Base-by-base conservation (phyloP, 2,888 invertebrate genomes). In the Chymomyza procnemis region DNA sequence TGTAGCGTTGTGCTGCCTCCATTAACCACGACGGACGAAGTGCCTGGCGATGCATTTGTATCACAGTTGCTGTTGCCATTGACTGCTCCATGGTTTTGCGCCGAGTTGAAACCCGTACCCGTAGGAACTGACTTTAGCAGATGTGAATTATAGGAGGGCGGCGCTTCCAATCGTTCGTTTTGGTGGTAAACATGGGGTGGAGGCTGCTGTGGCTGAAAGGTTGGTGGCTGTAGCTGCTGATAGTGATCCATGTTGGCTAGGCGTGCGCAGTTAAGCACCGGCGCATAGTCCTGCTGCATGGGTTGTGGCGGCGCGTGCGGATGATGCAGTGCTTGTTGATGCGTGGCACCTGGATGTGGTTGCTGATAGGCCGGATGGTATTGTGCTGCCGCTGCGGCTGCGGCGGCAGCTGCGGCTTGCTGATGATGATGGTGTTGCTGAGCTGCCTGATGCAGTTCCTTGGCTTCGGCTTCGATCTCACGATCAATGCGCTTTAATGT, bases 401-500 rank as follows among this genome's bases (percentile, higher is more conserved):
- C 78, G 34, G 80, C 79, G 9, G 83, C 82, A 2, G 87, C 87
- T 1, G 79, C 80, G 21, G 81, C 77, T 71, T 87, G 85, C 58
- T 88, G 87, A 4, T 88, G 88, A n/a, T 87, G 87, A 4, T 88
- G 88, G 14, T 87, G 88, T 62, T 88, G 88, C 71, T 88, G 89
- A 34, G 90, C 88, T 72, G 92, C 93, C 55, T 89, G 89, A 47
- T 90, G 90, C 71, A 90, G 50, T 80, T 89, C 91, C 78, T 91
- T 89, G 77, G 92, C 93, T 90, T 94, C 94, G 68, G 93, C 92
- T 90, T 96, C 96, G 93, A 97, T 96, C 92, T 97, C 97, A 65
- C 95, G 93, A 91, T 97, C 97, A 88, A 97, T 95, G 90, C 95
- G 94, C 89, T 97, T 94, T 76, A 97, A 91, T 66, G 97, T 97